These are phyloP conservation scores for Oscheius sp. DNA, from an alignment of 1,140 invertebrate species.

Conservation along the genomic window DNA sequence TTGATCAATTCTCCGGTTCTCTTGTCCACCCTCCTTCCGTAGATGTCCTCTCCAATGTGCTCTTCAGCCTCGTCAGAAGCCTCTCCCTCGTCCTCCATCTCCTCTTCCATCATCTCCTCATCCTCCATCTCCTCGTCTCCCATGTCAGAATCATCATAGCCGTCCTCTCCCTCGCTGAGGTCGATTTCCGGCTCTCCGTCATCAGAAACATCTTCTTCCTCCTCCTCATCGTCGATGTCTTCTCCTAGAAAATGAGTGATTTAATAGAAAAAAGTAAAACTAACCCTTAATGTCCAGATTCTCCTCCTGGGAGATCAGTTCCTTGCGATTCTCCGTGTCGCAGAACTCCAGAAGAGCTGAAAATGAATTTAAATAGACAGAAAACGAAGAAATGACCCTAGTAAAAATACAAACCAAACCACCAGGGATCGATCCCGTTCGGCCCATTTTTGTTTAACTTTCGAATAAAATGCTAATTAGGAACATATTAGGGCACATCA, in stretches of 20 bases:
- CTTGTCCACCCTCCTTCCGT: constrained; percentile 28
- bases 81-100: not conserved
- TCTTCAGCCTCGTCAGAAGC: not conserved
- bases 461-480: not conserved
- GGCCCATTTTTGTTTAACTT: not conserved
- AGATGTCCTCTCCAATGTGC: constrained; percentile 21
- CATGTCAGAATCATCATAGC: not conserved
- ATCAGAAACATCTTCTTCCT: not conserved
- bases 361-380: constrained; percentile 1
- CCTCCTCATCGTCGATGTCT: not conserved
- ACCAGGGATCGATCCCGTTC: not conserved
- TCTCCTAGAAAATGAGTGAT: no score
- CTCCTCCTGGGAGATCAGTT: not conserved
- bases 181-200: no score
- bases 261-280: no score
- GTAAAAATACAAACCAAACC: not conserved
- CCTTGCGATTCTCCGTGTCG: constrained; percentile 20
- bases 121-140: not conserved
- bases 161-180: constrained; percentile 8
- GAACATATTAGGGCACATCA: not conserved
- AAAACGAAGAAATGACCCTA: not conserved
- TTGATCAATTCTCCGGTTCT: constrained; percentile 23
- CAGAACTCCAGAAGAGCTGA: constrained; percentile 32
- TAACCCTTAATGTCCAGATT: constrained; percentile 1
- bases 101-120: not conserved